Evolutionary conservation across 2,797 vertebrate species (phyloP).

Genomic region (Sebastes miniatus): DNA sequence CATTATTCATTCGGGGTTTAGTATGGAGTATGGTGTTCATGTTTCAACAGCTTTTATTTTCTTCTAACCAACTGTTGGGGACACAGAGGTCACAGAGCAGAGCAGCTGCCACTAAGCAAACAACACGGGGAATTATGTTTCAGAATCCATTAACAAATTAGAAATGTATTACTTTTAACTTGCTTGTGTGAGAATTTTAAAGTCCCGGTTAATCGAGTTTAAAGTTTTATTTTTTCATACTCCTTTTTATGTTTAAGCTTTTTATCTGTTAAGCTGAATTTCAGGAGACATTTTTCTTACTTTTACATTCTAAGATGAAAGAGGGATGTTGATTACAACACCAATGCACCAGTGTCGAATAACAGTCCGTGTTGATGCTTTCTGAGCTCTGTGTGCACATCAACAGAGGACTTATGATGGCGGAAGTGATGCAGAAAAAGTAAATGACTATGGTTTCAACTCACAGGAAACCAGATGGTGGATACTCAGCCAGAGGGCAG

Average conservation of each 20-base stretch:
- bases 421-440: conserved; percentile 52
- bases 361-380: background rate
- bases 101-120: conserved; percentile 29
- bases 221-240: background rate
- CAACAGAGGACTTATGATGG: conserved; percentile 8
- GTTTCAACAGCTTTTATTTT: background rate
- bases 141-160: conserved; percentile 31
- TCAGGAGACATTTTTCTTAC: background rate
- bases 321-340: background rate
- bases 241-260: background rate
- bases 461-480: conserved; percentile 52
- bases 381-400: background rate
- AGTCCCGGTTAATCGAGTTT: background rate
- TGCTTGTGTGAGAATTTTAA: background rate
- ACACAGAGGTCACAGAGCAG: conserved; percentile 12
- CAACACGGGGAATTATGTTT: background rate
- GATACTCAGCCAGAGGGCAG: conserved; percentile 18
- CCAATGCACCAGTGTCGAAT: background rate
- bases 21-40: background rate
- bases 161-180: background rate
- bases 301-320: background rate
- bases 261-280: background rate
- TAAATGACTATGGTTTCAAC: conserved; percentile 35
- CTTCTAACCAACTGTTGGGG: conserved; percentile 13
- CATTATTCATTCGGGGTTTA: background rate